These are phyloP conservation scores for Holothuria scabra DNA, from an alignment of 53 echinoderm and acorn worm genomes.

Conservation along the genomic window DNA sequence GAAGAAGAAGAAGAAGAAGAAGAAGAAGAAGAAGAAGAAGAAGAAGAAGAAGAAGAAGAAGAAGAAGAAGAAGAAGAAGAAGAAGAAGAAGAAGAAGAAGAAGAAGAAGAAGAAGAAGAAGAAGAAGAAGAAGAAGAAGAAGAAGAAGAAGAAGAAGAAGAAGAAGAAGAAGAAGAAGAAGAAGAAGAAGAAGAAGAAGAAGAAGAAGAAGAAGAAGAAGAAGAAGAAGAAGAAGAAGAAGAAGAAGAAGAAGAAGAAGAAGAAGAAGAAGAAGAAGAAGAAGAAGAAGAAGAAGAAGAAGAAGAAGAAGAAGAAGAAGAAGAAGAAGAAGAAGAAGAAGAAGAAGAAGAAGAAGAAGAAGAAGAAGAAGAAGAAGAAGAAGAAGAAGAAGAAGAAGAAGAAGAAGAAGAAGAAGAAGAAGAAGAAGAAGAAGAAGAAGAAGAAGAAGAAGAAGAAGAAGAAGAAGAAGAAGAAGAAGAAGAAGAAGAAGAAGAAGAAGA, in stretches of 20 bases:
- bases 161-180: slow-evolving; percentile 14
- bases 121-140: slow-evolving; percentile 22
- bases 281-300: slow-evolving; percentile 18
- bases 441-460: slow-evolving; percentile 23
- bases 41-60: slow-evolving; percentile 18
- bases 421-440: slow-evolving; percentile 23
- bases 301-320: slow-evolving; percentile 22
- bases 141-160: slow-evolving; percentile 29
- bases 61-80: slow-evolving; percentile 22
- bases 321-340: slow-evolving; percentile 27
- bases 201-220: slow-evolving; percentile 27
- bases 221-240: slow-evolving; percentile 18
- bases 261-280: slow-evolving; percentile 23
- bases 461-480: slow-evolving; percentile 18
- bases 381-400: slow-evolving; percentile 23
- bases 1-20: slow-evolving; percentile 23
- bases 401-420: slow-evolving; percentile 18
- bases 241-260: slow-evolving; percentile 23
- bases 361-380: slow-evolving; percentile 23
- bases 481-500: slow-evolving; percentile 22
- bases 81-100: slow-evolving; percentile 27
- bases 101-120: slow-evolving; percentile 15
- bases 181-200: slow-evolving; percentile 22
- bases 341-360: slow-evolving; percentile 18
- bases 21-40: slow-evolving; percentile 23